These are phyloP conservation scores for Knipowitschia caucasica DNA, from an alignment of 2,797 vertebrate species.

Conservation along the genomic window DNA sequence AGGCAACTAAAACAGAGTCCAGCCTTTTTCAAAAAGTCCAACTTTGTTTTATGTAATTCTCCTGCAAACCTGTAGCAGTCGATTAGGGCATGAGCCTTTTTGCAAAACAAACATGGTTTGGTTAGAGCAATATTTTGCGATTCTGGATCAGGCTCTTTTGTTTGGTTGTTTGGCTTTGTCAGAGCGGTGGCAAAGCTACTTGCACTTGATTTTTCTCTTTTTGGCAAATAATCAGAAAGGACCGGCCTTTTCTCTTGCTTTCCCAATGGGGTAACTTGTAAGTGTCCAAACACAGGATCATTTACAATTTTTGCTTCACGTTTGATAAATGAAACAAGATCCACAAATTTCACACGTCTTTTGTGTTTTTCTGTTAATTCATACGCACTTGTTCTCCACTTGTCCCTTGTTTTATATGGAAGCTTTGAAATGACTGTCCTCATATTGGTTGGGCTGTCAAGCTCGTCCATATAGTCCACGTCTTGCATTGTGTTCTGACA, in stretches of 20 bases:
- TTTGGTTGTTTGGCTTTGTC: background rate
- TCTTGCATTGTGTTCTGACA: background rate
- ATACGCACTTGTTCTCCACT: background rate
- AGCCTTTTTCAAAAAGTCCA: too few relatives aligned
- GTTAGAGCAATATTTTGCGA: background rate
- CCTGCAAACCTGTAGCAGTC: background rate
- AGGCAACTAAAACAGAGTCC: too few relatives aligned
- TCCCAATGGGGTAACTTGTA: background rate
- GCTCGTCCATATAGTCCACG: conserved; percentile 1
- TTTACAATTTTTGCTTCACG: background rate
- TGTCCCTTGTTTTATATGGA: background rate
- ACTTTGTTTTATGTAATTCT: too few relatives aligned
- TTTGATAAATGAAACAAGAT: background rate
- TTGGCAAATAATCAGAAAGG: background rate
- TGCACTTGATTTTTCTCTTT: background rate
- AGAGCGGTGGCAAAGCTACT: background rate
- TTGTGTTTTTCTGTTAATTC: background rate
- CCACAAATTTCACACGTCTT: background rate
- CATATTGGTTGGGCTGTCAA: background rate
- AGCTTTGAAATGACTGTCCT: background rate
- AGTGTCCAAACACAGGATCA: background rate
- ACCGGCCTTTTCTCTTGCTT: background rate
- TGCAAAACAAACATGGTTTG: background rate
- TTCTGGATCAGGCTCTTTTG: background rate
- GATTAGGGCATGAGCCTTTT: background rate